Evolutionary conservation across 64 coral and sea anemone genomes (phyloP).

Genomic region (Pocillopora verrucosa): DNA sequence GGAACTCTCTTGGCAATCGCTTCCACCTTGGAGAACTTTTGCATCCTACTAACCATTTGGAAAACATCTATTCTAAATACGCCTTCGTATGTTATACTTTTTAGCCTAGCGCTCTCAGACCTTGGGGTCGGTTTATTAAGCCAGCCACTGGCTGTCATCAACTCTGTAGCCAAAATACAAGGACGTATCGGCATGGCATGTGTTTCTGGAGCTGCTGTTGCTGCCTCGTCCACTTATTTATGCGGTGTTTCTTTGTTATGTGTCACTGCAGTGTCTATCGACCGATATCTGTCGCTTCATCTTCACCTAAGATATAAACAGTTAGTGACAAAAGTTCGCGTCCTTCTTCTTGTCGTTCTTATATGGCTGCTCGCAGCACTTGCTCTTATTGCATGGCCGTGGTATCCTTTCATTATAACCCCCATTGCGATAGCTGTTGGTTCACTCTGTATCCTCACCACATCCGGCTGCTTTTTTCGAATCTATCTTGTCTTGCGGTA

Average conservation of each 20-base stretch:
- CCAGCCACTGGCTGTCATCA: constrained; percentile 43
- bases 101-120: constrained; percentile 49
- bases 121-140: constrained; percentile 37
- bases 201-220: constrained; percentile 1
- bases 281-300: constrained; percentile 57
- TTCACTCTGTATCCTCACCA: not conserved
- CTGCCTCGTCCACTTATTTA: constrained; percentile 29
- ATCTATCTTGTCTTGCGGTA: constrained; percentile 15
- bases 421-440: not conserved
- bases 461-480: not conserved
- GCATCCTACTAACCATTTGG: not conserved
- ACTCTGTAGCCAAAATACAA: constrained; percentile 38
- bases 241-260: constrained; percentile 53
- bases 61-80: constrained; percentile 5
- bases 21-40: not conserved
- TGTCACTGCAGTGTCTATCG: constrained; percentile 53
- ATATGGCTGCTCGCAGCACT: not conserved
- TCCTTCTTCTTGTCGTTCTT: not conserved
- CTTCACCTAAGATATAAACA: constrained; percentile 46
- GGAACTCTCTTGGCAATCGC: not conserved
- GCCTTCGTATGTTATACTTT: constrained; percentile 42
- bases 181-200: constrained; percentile 25
- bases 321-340: constrained; percentile 41
- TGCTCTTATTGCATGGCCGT: not conserved
- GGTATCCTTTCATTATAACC: not conserved